Evolutionary conservation across 2,797 vertebrate species (phyloP), one percentile per base, ranked within the genome.

Genomic region (Oreochromis mossambicus): DNA sequence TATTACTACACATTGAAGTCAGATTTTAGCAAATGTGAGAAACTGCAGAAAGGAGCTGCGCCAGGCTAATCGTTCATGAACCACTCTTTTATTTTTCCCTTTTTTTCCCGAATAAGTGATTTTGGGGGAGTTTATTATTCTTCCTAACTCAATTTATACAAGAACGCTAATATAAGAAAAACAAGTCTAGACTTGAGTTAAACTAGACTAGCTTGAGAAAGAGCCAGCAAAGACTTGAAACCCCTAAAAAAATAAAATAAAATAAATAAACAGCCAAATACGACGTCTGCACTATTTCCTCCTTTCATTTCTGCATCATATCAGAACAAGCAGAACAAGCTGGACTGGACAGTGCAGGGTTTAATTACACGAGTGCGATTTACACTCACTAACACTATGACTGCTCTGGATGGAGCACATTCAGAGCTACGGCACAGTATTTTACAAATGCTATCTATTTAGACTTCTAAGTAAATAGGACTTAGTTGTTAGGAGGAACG

Each of bases 211-310:
- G 54, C 80, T 84, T 68, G 32, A 90, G n/a, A 10, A 34, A 48
- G 26, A 86, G 82, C 80, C 77, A 50, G 61, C 54, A 81, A 43
- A 80, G 50, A 84, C 29, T 77, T n/a, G 36, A 87, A 87, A 78
- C 19, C 17, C 54, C 26, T 55, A 76, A 29, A 83, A 83, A 83
- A 63, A 32, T 5, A 1, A 34, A 63, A 36, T n/a, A 13, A 63
- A 36, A 63, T 36, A 36, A 63, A 63, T 36, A 63, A 63, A 63
- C 6, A 24, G 24, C 51, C 90, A 94, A 96, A 96, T 91, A 95
- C 91, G 90, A 94, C 21, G 2, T 73, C 73, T 82, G 32, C 94
- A 17, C 19, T 84, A 13, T 79, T 73, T 51, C 76, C 50, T 61
- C 50, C 29, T 66, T 73, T 73, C 50, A 78, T 26, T 43, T n/a